These are phyloP conservation scores for Nebria ingens DNA, from an alignment of 1,140 invertebrate genomes.

Conservation along the genomic window DNA sequence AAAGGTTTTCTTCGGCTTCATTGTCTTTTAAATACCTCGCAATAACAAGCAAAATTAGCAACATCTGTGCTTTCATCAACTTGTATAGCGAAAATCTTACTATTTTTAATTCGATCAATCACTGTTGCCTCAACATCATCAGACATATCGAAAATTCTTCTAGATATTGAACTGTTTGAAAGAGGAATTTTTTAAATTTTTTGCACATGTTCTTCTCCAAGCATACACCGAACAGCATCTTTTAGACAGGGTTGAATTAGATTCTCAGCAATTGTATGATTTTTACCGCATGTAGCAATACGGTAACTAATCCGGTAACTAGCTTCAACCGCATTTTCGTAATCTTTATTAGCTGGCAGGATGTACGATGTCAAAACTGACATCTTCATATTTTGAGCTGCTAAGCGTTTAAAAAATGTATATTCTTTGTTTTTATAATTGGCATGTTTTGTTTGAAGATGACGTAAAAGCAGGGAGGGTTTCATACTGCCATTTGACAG, in stretches of 20 bases:
- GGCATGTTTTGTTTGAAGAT: slow-evolving; percentile 10
- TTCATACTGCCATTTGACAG: slow-evolving; percentile 13
- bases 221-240: background rate
- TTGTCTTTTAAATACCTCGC: slow-evolving; percentile 12
- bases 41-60: slow-evolving; percentile 13
- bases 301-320: background rate
- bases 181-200: too few relatives aligned
- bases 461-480: slow-evolving; percentile 11
- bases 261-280: background rate
- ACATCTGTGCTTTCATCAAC: slow-evolving; percentile 13
- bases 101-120: slow-evolving; percentile 10
- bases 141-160: background rate
- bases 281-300: background rate
- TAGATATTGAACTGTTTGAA: background rate
- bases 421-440: background rate
- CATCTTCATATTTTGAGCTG: background rate
- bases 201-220: background rate
- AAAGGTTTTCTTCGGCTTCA: slow-evolving; percentile 10
- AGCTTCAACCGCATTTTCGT: background rate
- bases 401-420: background rate
- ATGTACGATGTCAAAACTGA: too few relatives aligned
- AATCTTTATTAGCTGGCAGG: background rate
- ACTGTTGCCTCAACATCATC: background rate
- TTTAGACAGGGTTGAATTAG: background rate
- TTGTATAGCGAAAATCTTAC: slow-evolving; percentile 11